Base-by-base conservation (phyloP, 2,888 invertebrate genomes). In the Spilosoma lubricipeda region DNA sequence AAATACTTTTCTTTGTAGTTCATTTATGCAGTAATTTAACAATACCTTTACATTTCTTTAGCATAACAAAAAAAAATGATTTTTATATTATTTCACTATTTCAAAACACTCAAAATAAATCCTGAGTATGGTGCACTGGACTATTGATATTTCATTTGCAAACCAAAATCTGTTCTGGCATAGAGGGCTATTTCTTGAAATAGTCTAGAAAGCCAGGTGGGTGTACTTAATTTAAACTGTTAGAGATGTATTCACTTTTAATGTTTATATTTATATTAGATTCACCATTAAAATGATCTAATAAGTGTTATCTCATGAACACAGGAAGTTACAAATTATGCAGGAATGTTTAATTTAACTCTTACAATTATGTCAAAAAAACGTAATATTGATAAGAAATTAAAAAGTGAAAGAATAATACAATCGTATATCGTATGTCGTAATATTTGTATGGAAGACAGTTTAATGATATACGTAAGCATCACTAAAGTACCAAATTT, bases 401-500 rank as follows among this genome's bases (percentile, higher is more conserved):
- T 15, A 30, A 18, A 63, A 30, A 20, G 45, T 39, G 39, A 15
- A 27, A n/a, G n/a, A 45, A 30, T 30, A 63, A 63, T 45, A 45
- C 27, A 30, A 18, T 67, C 45, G 11, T 30, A 45, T 7, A 45
- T 11, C 3, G 20, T 30, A 42, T 30, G 45, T 30, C 65, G 30
- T 66, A 71, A 69, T 66, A 67, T 20, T 68, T 36, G n/a, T 45
- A 64, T 59, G 45, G 33, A 45, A 45, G 45, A 52, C 52, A 30
- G 15, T 33, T 45, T 23, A n/a, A 48, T 59, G 18, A 69, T 18
- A 39, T 59, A 69, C 56, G 69, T 72, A 72, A 69, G 68, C 69
- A 72, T 23, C 13, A 39, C 66, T 66, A 39, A 71, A 56, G n/a
- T 48, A 33, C 2, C 0, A 56, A 69, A 69, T 7, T 30, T 20